Evolutionary conservation across 2,888 invertebrate species (phyloP), one percentile per base, ranked within the genome.

Genomic region (Volucella inflata): DNA sequence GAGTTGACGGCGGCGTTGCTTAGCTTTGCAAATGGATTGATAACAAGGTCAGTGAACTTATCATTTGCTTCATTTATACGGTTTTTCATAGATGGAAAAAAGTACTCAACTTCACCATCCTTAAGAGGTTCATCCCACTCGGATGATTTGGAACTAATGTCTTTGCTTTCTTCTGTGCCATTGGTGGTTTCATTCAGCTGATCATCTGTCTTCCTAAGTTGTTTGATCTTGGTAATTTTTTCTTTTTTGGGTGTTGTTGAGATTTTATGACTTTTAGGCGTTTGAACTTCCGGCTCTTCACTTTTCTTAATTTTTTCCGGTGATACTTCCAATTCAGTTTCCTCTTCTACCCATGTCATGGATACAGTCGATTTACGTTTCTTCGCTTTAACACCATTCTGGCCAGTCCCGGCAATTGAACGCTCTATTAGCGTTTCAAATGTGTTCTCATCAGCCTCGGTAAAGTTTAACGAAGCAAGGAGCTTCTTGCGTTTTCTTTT

Each of bases 81-180:
- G 6, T 87, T 30, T 77, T 92, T 92, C 14, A 89, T 89, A 2
- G 91, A 90, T 51, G 91, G 90, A 21, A 91, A 71, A 80, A 91
- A 91, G 83, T 89, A 90, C 76, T 92, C 92, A 44, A 89, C 68
- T 89, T 93, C 93, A 14, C 93, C 93, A n/a, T 92, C 89, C 81
- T 91, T 81, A 10, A 93, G 83, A 0, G 93, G 92, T 30, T 91
- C 89, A 16, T 91, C 90, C 93, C 93, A 93, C 60, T 91, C 92
- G 12, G 89, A 89, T 21, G 87, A 44, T 51, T n/a, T 53, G 17
- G 62, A 11, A 8, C 1, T 68, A n/a, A 44, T 46, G 57, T 14
- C 48, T 50, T 16, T 46, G 36, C 16, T 59, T 60, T 17, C 42
- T 38, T 72, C 60, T 44, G 16, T 36, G 4, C 53, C 46, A 36